phyloP scores from a whole-genome alignment of 2,113 vertebrate species.

The Stictonetta naevosa region DNA sequence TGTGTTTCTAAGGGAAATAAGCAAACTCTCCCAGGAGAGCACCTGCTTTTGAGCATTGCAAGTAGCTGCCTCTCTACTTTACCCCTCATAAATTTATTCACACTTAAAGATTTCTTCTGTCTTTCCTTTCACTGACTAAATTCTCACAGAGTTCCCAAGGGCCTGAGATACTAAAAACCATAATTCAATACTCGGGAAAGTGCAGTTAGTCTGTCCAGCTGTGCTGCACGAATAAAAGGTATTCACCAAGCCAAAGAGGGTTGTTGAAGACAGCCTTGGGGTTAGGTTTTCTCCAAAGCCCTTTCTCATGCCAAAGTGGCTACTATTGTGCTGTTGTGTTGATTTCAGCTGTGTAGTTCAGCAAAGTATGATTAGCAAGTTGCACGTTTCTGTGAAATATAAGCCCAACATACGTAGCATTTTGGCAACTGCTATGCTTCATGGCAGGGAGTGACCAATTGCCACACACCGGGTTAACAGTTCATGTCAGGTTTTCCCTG shows the following conservation, averaged over 20 bases:
- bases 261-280: neutral
- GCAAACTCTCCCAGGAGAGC: neutral
- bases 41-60: neutral
- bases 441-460: neutral
- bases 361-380: neutral
- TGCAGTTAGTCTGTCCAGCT: neutral
- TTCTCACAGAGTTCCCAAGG: neutral
- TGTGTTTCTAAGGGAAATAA: neutral
- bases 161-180: neutral
- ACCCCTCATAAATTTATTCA: slow-evolving; percentile 4
- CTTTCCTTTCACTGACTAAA: slow-evolving; percentile 1
- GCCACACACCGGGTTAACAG: neutral
- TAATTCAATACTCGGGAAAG: slow-evolving; percentile 1
- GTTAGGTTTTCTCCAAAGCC: neutral
- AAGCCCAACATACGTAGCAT: neutral
- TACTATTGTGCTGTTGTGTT: neutral
- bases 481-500: neutral
- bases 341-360: neutral
- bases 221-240: slow-evolving; percentile 1
- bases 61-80: neutral
- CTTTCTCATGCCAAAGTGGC: neutral
- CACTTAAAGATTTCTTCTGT: slow-evolving; percentile 4
- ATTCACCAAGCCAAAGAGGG: neutral
- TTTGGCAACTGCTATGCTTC: neutral
- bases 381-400: neutral